These are phyloP conservation scores for Vanessa cardui DNA, from an alignment of 2,888 invertebrate species.

Conservation along the genomic window DNA sequence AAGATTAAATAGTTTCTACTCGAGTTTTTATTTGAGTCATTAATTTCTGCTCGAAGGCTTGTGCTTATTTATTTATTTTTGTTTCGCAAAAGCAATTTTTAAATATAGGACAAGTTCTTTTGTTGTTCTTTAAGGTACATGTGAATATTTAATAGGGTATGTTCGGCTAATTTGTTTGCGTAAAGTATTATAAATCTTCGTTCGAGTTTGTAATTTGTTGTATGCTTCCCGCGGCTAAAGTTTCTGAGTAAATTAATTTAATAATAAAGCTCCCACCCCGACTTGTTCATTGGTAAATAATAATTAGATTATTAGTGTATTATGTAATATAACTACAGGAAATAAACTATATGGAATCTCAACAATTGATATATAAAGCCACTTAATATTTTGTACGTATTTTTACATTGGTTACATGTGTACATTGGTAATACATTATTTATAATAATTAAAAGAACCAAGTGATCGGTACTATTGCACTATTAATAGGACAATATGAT, in stretches of 20 bases:
- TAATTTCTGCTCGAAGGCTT: slow-evolving; percentile 16
- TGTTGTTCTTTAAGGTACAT: not conserved
- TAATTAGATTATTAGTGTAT: not conserved
- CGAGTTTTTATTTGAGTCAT: slow-evolving; percentile 26
- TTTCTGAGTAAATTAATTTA: slow-evolving; percentile 20
- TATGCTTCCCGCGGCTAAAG: slow-evolving; percentile 14
- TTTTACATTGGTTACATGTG: not conserved
- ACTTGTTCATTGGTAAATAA: slow-evolving; percentile 8
- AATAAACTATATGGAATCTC: too few relatives aligned
- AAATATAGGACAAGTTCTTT: slow-evolving; percentile 6
- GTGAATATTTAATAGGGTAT: slow-evolving; percentile 17
- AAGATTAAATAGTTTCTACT: slow-evolving; percentile 33
- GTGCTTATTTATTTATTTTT: not conserved
- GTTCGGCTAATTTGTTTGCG: slow-evolving; percentile 15
- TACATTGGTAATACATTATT: not conserved
- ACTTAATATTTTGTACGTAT: not conserved
- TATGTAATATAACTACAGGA: too few relatives aligned
- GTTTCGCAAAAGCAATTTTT: slow-evolving; percentile 1
- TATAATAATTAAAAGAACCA: not conserved
- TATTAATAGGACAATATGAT: slow-evolving; percentile 22
- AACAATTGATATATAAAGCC: too few relatives aligned
- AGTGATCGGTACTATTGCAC: slow-evolving; percentile 1
- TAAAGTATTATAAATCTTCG: slow-evolving; percentile 23
- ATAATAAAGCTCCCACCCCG: slow-evolving; percentile 15
- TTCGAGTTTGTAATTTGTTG: slow-evolving; percentile 21